phyloP scores from a whole-genome alignment of 2,113 vertebrate species.

The Cygnus atratus region DNA sequence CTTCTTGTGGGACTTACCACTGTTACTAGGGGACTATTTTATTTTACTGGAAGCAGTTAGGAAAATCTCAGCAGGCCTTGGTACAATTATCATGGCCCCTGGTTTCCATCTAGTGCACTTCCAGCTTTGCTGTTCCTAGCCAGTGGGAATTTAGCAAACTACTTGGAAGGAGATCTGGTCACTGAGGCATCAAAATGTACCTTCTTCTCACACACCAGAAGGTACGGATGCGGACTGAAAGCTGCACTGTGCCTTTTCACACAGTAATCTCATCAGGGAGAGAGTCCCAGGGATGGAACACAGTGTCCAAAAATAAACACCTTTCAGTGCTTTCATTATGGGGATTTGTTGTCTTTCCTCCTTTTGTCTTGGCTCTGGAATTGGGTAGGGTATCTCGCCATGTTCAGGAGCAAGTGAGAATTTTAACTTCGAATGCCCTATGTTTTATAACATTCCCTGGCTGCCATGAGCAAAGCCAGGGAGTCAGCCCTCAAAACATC shows the following conservation, averaged over 20 bases:
- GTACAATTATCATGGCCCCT: slow-evolving; percentile 86
- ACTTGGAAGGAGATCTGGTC: slow-evolving; percentile 86
- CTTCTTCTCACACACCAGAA: slow-evolving; percentile 81
- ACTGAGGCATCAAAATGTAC: slow-evolving; percentile 88
- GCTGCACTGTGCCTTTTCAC: slow-evolving; percentile 80
- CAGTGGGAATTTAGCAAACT: slow-evolving; percentile 83
- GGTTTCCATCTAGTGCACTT: slow-evolving; percentile 85
- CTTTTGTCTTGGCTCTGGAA: slow-evolving; percentile 33
- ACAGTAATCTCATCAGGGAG: slow-evolving; percentile 75
- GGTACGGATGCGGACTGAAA: slow-evolving; percentile 68
- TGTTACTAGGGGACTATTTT: slow-evolving; percentile 80
- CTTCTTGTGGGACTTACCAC: slow-evolving; percentile 80
- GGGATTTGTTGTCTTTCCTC: neutral
- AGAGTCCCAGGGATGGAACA: slow-evolving; percentile 70
- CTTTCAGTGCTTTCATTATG: slow-evolving; percentile 24
- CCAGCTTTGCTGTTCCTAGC: slow-evolving; percentile 77
- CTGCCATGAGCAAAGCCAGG: slow-evolving; percentile 2
- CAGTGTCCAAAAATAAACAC: slow-evolving; percentile 65
- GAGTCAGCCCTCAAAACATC: neutral
- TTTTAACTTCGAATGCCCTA: neutral
- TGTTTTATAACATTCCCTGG: slow-evolving; percentile 32
- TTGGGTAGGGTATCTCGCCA: neutral
- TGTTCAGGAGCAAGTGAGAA: neutral
- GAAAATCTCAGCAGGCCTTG: slow-evolving; percentile 88
- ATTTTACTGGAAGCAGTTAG: slow-evolving; percentile 84